Conservation (phyloP, 2,888 invertebrate species). For the Cenopis cana region DNA sequence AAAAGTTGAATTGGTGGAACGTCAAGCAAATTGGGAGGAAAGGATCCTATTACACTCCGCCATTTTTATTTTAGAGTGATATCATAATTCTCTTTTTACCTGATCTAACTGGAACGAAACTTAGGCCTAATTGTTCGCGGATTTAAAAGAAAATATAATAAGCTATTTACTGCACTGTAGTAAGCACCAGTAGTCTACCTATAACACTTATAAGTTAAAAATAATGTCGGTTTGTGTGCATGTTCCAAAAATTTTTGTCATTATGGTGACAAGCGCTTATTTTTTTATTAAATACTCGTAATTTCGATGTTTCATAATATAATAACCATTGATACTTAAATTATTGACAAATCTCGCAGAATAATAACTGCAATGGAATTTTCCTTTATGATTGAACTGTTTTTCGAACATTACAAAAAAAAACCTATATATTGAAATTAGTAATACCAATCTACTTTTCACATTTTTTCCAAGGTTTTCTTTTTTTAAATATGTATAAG, state of each 20-base stretch:
- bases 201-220: not conserved
- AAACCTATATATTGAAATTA: no score
- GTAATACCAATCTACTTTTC: not conserved
- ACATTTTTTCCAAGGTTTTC: not conserved
- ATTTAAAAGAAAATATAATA: not conserved
- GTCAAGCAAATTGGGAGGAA: slow-evolving; percentile 1
- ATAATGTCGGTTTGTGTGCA: not conserved
- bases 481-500: not conserved
- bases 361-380: not conserved
- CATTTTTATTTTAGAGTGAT: slow-evolving; percentile 4
- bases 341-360: not conserved
- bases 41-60: not conserved
- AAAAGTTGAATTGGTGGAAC: slow-evolving; percentile 36
- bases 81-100: not conserved
- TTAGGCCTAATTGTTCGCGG: not conserved
- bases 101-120: not conserved
- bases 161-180: not conserved
- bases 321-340: no score
- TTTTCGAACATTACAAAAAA: no score
- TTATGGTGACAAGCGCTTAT: not conserved
- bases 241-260: not conserved
- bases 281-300: not conserved
- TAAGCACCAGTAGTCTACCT: not conserved
- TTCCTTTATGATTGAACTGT: not conserved
- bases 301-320: not conserved